Evolutionary conservation across 2,797 vertebrate genomes (phyloP).

Genomic region (Naso thynnoides): DNA sequence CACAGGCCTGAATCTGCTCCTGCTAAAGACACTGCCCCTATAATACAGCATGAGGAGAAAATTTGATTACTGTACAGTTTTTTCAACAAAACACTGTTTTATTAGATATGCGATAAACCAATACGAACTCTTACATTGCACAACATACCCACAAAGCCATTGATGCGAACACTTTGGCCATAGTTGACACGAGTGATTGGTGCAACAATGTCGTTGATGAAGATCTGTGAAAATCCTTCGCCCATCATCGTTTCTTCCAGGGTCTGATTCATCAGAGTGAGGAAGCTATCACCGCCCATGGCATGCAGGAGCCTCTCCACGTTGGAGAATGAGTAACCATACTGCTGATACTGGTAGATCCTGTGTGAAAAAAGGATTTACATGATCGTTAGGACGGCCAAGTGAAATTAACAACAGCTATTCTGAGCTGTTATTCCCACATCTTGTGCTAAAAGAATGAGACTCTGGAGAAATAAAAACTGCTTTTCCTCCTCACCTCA

Average conservation of each 20-base stretch:
- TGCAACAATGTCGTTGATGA: conserved; percentile 89
- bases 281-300: conserved; percentile 88
- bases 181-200: conserved; percentile 89
- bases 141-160: conserved; percentile 90
- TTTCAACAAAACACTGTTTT: not conserved
- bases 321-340: conserved; percentile 92
- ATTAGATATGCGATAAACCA: not conserved
- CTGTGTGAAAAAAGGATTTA: conserved; percentile 71
- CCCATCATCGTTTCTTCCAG: conserved; percentile 90
- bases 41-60: conserved; percentile 4
- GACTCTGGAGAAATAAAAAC: not conserved
- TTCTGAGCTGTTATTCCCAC: not conserved
- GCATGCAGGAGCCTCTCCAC: conserved; percentile 90
- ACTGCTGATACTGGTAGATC: conserved; percentile 96
- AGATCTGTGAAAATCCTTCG: conserved; percentile 91
- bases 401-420: no score
- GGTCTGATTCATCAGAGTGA: conserved; percentile 87
- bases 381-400: not conserved
- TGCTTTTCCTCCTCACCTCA: conserved; percentile 86
- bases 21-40: conserved; percentile 90
- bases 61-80: not conserved
- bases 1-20: conserved; percentile 88
- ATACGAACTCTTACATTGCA: not conserved
- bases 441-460: not conserved
- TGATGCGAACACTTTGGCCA: conserved; percentile 88